A percentile compares a stretch with the other conserved stretches of the same genome.
Evolutionary conservation across 2,888 invertebrate genomes (phyloP).

Genomic region (Caenorhabditis parvicauda): DNA sequence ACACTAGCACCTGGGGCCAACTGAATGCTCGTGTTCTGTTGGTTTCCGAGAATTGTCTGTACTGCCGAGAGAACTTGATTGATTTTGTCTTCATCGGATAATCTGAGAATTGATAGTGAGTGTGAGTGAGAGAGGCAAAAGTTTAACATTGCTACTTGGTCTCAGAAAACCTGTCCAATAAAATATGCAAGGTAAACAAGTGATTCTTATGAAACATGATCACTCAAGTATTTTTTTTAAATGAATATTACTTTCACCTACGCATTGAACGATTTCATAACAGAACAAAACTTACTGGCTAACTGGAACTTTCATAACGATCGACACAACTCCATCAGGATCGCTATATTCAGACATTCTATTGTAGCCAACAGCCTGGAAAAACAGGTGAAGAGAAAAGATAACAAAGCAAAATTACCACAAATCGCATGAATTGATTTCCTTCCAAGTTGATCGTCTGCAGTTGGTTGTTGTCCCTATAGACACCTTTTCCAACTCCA

Average conservation of each 20-base stretch:
- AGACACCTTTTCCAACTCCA: slow-evolving; percentile 49
- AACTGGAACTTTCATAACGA: slow-evolving; percentile 78
- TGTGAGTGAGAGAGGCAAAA: background rate
- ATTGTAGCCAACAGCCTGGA: slow-evolving; percentile 82
- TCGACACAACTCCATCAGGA: slow-evolving; percentile 83
- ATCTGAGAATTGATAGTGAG: background rate
- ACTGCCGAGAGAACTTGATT: slow-evolving; percentile 12
- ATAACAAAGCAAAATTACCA: slow-evolving; percentile 7
- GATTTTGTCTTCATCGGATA: slow-evolving; percentile 14
- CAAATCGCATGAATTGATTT: slow-evolving; percentile 31
- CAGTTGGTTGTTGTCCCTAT: slow-evolving; percentile 36
- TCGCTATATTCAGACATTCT: slow-evolving; percentile 82
- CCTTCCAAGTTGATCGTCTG: slow-evolving; percentile 67
- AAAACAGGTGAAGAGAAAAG: background rate
- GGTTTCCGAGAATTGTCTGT: slow-evolving; percentile 70
- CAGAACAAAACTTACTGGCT: slow-evolving; percentile 7
- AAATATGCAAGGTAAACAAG: too few species aligned
- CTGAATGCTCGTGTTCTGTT: slow-evolving; percentile 73
- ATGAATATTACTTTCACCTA: background rate
- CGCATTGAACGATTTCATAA: background rate
- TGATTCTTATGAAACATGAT: background rate
- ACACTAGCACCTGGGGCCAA: slow-evolving; percentile 75
- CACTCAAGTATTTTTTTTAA: background rate
- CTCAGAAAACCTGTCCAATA: too few species aligned
- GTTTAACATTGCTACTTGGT: too few species aligned